phyloP scores from a whole-genome alignment of 2,888 invertebrate species.

The Electrophaes corylata region DNA sequence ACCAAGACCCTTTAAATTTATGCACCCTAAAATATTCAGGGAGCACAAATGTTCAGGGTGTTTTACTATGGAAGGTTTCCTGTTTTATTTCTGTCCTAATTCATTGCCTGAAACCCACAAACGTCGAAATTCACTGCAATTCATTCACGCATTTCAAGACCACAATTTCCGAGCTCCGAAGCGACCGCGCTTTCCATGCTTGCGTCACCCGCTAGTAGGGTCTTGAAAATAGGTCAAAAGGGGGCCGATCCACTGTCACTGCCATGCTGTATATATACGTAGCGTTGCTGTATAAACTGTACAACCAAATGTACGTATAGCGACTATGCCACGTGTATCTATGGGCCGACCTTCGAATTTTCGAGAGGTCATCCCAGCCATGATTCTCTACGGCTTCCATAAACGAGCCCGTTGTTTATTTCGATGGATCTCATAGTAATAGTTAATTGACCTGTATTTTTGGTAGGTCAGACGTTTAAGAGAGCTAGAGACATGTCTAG shows the following conservation, averaged over 20 bases:
- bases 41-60: no score
- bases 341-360: slow-evolving; percentile 62
- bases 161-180: slow-evolving; percentile 15
- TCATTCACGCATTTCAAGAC: slow-evolving; percentile 12
- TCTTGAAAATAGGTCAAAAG: slow-evolving; percentile 79
- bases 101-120: background rate
- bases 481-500: no score
- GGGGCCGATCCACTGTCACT: slow-evolving; percentile 80
- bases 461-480: background rate
- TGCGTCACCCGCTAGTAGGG: slow-evolving; percentile 72
- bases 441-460: slow-evolving; percentile 19
- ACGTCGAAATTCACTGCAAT: background rate
- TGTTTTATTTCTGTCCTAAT: background rate
- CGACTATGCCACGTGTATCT: slow-evolving; percentile 54
- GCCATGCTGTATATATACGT: slow-evolving; percentile 52
- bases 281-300: slow-evolving; percentile 27
- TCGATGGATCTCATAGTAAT: slow-evolving; percentile 12
- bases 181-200: slow-evolving; percentile 42
- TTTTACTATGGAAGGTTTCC: no score
- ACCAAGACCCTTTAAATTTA: no score
- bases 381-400: slow-evolving; percentile 49
- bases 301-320: slow-evolving; percentile 41
- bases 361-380: slow-evolving; percentile 52
- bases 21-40: no score
- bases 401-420: slow-evolving; percentile 25